Conservation (phyloP, 2,888 invertebrate genomes). For the Cerastis rubricosa region DNA sequence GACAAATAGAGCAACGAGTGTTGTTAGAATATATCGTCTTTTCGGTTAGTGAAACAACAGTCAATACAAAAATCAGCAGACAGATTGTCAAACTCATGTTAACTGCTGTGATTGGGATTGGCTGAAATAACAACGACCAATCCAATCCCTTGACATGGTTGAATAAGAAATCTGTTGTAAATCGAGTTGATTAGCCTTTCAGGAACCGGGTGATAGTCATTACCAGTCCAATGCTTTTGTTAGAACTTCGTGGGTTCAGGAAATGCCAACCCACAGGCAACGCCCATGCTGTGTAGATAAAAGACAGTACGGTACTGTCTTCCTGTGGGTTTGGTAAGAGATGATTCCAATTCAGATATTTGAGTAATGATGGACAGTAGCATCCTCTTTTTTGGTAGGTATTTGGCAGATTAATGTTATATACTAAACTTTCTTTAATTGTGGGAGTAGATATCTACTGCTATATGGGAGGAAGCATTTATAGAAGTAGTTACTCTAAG, state of each 20-base stretch:
- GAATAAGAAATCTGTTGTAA: background rate
- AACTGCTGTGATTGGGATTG: background rate
- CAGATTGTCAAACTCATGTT: background rate
- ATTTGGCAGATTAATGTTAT: background rate
- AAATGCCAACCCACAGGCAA: slow-evolving; percentile 25
- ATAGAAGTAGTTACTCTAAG: background rate
- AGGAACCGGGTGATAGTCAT: background rate
- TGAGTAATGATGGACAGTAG: slow-evolving; percentile 6
- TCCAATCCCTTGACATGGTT: background rate
- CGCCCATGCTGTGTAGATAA: background rate
- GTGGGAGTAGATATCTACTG: background rate
- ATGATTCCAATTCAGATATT: background rate
- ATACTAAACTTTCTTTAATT: background rate
- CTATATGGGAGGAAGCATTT: background rate
- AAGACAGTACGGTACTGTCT: background rate
- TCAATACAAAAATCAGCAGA: background rate
- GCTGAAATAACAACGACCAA: background rate
- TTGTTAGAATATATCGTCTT: no score
- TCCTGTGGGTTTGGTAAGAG: background rate
- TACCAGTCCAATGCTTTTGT: background rate
- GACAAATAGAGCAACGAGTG: no score
- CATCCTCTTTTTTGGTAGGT: background rate
- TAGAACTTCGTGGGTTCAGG: background rate
- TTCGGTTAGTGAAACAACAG: no score
- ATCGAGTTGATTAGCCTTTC: background rate